phyloP scores from a whole-genome alignment of 2,888 invertebrate species.

The Leucoptera coffeella region DNA sequence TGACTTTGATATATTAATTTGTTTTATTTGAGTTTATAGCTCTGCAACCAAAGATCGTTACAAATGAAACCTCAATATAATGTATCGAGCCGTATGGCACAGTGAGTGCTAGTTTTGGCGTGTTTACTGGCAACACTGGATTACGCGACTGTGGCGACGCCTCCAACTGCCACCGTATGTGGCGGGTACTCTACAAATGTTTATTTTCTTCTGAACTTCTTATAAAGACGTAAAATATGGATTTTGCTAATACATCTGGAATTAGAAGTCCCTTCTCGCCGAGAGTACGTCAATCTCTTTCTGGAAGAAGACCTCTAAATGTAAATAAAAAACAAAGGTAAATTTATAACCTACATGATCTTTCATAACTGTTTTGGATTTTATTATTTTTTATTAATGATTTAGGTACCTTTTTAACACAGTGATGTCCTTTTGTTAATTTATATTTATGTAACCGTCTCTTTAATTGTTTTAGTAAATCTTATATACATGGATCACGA shows the following conservation, averaged over 20 bases:
- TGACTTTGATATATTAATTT: too few relatives aligned
- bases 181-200: too few relatives aligned
- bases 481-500: constrained; percentile 16
- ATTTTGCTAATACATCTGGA: constrained; percentile 28
- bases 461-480: constrained; percentile 17
- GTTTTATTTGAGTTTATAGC: too few relatives aligned
- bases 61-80: too few relatives aligned
- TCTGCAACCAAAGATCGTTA: too few relatives aligned
- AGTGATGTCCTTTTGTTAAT: background rate
- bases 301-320: constrained; percentile 19
- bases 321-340: constrained; percentile 31
- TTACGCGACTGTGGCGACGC: too few relatives aligned
- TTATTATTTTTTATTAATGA: background rate
- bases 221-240: constrained; percentile 14
- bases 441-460: too few relatives aligned
- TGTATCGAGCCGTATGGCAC: too few relatives aligned
- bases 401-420: background rate
- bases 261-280: constrained; percentile 41
- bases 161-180: too few relatives aligned
- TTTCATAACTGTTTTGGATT: background rate
- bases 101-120: too few relatives aligned
- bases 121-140: too few relatives aligned
- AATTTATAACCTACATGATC: background rate
- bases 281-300: constrained; percentile 27
- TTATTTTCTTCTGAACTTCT: too few relatives aligned